Conservation (phyloP, 2,113 vertebrate species). For the Megaceryle torquata region DNA sequence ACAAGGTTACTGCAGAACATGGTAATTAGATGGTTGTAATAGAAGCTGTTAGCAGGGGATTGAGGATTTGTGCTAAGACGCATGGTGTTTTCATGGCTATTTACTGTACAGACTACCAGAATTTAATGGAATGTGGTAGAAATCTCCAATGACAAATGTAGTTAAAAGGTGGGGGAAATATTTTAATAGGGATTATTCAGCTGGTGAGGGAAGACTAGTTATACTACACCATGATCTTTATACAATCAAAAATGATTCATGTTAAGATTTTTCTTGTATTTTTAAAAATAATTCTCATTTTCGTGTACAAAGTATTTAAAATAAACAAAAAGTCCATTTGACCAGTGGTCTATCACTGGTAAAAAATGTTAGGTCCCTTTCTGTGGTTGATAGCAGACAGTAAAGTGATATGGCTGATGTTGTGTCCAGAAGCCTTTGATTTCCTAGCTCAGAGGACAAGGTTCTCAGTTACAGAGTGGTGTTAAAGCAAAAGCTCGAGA, state of each 20-base stretch:
- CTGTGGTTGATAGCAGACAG: neutral
- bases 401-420: neutral
- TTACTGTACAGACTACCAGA: conserved; percentile 64
- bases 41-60: conserved; percentile 69
- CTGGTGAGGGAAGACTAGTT: neutral
- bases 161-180: conserved; percentile 1
- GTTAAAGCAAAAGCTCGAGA: neutral
- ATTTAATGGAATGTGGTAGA: conserved; percentile 66
- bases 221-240: neutral
- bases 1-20: conserved; percentile 69
- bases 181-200: neutral
- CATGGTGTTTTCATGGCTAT: conserved; percentile 68
- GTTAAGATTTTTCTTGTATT: neutral
- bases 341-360: neutral
- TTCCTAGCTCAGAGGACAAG: neutral
- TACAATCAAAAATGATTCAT: neutral
- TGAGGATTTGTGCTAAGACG: conserved; percentile 74
- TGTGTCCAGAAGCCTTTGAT: neutral
- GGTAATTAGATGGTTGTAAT: conserved; percentile 76
- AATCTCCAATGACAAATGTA: conserved; percentile 35
- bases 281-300: neutral
- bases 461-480: neutral
- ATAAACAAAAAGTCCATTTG: neutral
- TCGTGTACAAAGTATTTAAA: neutral
- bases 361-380: neutral